A percentile compares a stretch with the other conserved stretches of the same genome.
Conservation (phyloP, 2,113 vertebrate genomes). For the Phyllostomus hastatus region DNA sequence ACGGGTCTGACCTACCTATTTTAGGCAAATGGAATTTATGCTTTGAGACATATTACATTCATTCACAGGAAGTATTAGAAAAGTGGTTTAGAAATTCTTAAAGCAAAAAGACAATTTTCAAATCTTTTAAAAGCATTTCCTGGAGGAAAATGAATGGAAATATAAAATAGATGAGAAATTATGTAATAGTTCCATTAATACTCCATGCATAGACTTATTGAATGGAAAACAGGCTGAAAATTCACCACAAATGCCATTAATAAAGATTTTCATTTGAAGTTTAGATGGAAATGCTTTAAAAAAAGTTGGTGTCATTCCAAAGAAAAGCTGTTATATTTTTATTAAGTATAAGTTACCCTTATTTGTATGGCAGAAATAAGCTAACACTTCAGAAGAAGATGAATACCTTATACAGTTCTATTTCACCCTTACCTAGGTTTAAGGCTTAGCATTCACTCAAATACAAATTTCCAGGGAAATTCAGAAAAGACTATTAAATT, state of each 20-base stretch:
- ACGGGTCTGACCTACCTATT: not conserved
- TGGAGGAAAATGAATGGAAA: slow-evolving; percentile 37
- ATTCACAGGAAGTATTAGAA: slow-evolving; percentile 48
- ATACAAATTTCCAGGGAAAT: slow-evolving; percentile 27
- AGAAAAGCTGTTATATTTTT: slow-evolving; percentile 15
- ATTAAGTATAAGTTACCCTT: not conserved
- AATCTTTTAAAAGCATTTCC: slow-evolving; percentile 44
- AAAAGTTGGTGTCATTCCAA: not conserved
- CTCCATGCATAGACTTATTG: not conserved
- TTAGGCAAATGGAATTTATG: not conserved
- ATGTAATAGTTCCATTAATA: not conserved
- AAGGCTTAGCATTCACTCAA: not conserved
- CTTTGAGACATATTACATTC: slow-evolving; percentile 9
- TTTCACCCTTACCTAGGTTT: not conserved
- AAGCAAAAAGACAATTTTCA: slow-evolving; percentile 25
- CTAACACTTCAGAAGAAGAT: not conserved
- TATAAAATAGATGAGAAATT: slow-evolving; percentile 50
- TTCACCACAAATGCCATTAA: slow-evolving; percentile 20
- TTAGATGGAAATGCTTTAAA: slow-evolving; percentile 6
- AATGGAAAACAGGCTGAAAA: slow-evolving; percentile 51
- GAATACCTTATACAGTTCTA: not conserved
- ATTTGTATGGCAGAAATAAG: not conserved
- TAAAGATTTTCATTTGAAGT: slow-evolving; percentile 40
- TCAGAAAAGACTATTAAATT: not conserved
- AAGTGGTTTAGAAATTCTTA: slow-evolving; percentile 49